Conservation (phyloP, 2,888 invertebrate species). For the Cremastinae sp. region DNA sequence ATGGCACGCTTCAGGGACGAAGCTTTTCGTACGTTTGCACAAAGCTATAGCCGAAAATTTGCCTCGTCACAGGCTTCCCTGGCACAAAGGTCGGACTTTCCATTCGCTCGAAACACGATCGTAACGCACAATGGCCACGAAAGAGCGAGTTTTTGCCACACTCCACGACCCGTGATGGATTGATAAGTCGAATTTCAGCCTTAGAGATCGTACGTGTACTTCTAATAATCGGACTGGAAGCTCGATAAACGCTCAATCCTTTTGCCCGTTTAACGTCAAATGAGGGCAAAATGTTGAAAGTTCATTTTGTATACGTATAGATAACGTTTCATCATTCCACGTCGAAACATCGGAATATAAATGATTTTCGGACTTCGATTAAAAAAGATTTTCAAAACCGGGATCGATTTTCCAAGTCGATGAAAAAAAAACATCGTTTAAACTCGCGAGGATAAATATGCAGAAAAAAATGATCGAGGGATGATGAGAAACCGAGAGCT, state of each 20-base stretch:
- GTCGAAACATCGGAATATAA: too few species aligned
- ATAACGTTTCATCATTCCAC: too few species aligned
- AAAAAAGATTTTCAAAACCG: too few species aligned
- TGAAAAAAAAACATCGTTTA: too few species aligned
- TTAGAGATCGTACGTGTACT: neutral
- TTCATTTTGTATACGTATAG: too few species aligned
- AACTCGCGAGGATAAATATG: too few species aligned
- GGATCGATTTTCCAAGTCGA: too few species aligned
- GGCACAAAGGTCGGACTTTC: neutral
- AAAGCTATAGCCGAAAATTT: conserved; percentile 32
- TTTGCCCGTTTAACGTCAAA: neutral
- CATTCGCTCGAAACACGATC: conserved; percentile 10
- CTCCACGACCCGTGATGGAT: too few species aligned
- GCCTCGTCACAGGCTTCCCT: conserved; percentile 3
- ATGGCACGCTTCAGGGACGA: neutral
- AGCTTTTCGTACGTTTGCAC: conserved; percentile 14
- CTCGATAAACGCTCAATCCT: neutral
- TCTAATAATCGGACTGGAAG: conserved; percentile 5
- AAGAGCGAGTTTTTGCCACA: too few species aligned
- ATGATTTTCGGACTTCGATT: too few species aligned
- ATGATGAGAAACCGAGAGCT: too few species aligned
- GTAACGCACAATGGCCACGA: neutral
- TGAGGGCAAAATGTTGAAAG: too few species aligned
- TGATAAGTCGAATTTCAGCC: neutral
- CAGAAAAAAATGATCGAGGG: neutral